A percentile compares a stretch with the other conserved stretches of the same genome.
phyloP scores from a whole-genome alignment of 53 echinoderm and acorn worm species.

The Paracentrotus lividus region DNA sequence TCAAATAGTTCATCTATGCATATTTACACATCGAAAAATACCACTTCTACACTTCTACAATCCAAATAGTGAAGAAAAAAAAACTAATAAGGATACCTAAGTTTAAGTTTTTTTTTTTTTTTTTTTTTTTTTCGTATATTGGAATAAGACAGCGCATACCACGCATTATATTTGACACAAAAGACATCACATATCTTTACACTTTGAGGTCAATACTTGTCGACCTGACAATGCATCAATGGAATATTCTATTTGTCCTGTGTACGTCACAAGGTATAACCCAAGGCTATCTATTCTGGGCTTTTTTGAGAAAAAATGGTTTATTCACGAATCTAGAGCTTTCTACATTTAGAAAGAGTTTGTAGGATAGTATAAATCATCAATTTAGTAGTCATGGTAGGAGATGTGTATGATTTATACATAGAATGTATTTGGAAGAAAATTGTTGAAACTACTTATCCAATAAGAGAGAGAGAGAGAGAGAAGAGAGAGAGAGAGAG shows the following conservation, averaged over 20 bases:
- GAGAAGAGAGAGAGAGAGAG: too few relatives aligned
- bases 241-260: not conserved
- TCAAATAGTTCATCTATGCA: not conserved
- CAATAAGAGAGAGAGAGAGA: too few relatives aligned
- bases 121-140: not conserved
- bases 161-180: not conserved
- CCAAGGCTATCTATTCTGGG: not conserved
- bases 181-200: conserved; percentile 9
- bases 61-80: not conserved
- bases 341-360: too few relatives aligned
- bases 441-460: too few relatives aligned
- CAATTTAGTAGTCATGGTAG: too few relatives aligned
- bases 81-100: not conserved
- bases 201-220: conserved; percentile 18
- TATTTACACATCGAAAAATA: not conserved
- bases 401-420: too few relatives aligned
- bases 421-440: too few relatives aligned
- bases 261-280: not conserved
- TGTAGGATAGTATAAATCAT: too few relatives aligned
- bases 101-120: not conserved
- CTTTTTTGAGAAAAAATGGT: not conserved
- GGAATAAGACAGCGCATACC: not conserved
- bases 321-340: too few relatives aligned
- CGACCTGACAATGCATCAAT: not conserved
- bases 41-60: not conserved